phyloP scores from a whole-genome alignment of 2,113 vertebrate genomes.

The Myrmecophaga tridactyla region DNA sequence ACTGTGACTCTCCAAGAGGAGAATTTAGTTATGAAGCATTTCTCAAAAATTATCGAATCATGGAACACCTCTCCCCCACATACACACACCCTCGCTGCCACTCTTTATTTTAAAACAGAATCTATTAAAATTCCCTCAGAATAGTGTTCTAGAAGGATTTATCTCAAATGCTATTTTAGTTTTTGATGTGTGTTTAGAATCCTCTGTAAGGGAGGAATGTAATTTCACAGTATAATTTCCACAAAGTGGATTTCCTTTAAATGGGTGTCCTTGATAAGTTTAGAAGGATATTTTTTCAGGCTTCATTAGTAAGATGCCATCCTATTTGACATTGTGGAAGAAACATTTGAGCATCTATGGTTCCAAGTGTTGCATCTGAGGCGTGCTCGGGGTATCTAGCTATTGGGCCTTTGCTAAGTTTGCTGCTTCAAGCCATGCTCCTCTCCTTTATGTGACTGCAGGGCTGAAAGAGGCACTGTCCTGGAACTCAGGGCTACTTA shows the following conservation, averaged over 20 bases:
- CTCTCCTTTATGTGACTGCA: not conserved
- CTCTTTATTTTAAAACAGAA: conserved; percentile 57
- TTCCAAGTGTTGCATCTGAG: not conserved
- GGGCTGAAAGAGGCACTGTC: not conserved
- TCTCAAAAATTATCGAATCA: not conserved
- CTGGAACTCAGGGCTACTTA: not conserved
- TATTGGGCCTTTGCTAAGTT: conserved; percentile 18
- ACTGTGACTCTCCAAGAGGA: conserved; percentile 23
- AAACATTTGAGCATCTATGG: not conserved
- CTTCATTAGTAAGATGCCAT: not conserved
- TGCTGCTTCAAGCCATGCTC: not conserved
- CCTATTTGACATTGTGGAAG: not conserved
- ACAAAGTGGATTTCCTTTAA: conserved; percentile 18
- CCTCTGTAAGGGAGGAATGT: not conserved
- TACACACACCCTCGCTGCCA: not conserved
- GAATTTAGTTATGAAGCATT: conserved; percentile 24
- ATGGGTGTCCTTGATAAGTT: not conserved
- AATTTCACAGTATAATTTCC: not conserved
- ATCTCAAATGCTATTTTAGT: conserved; percentile 21
- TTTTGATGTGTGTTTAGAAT: not conserved
- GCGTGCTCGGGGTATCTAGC: not conserved
- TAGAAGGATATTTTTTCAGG: not conserved
- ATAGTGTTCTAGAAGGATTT: not conserved
- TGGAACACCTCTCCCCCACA: not conserved
- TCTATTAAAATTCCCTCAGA: conserved; percentile 37